Evolutionary conservation across 2,113 vertebrate genomes (phyloP).

Genomic region (Pyxicephalus adspersus): DNA sequence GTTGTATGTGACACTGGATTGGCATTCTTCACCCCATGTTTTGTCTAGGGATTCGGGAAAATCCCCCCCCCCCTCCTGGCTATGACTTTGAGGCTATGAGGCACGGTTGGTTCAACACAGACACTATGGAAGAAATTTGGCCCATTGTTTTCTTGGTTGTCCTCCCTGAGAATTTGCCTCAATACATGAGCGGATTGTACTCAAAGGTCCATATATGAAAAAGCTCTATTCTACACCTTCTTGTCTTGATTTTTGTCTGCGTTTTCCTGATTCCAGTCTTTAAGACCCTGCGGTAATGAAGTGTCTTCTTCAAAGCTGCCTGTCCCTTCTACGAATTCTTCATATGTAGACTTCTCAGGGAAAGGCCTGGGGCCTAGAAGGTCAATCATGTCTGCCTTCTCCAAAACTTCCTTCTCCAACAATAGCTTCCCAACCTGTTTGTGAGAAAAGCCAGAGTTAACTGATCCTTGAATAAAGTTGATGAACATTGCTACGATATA

Average conservation of each 20-base stretch:
- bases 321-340: slow-evolving; percentile 70
- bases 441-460: background rate
- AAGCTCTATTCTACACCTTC: background rate
- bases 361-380: slow-evolving; percentile 68
- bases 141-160: background rate
- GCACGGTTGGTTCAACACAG: slow-evolving; percentile 14
- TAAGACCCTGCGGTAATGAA: slow-evolving; percentile 67
- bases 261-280: slow-evolving; percentile 65
- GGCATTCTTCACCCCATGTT: too few species aligned
- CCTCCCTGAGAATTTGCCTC: background rate
- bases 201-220: background rate
- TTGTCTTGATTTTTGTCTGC: slow-evolving; percentile 5
- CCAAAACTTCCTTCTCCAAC: slow-evolving; percentile 71
- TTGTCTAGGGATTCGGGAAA: background rate
- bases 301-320: slow-evolving; percentile 72
- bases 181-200: background rate
- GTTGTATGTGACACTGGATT: too few species aligned
- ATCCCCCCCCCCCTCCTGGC: background rate
- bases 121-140: background rate
- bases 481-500: background rate
- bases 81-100: slow-evolving; percentile 5
- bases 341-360: slow-evolving; percentile 66
- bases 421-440: slow-evolving; percentile 67
- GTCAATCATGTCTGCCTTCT: slow-evolving; percentile 68
- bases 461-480: background rate